phyloP scores from a whole-genome alignment of 1,140 invertebrate genomes.

The Orchesella cincta region DNA sequence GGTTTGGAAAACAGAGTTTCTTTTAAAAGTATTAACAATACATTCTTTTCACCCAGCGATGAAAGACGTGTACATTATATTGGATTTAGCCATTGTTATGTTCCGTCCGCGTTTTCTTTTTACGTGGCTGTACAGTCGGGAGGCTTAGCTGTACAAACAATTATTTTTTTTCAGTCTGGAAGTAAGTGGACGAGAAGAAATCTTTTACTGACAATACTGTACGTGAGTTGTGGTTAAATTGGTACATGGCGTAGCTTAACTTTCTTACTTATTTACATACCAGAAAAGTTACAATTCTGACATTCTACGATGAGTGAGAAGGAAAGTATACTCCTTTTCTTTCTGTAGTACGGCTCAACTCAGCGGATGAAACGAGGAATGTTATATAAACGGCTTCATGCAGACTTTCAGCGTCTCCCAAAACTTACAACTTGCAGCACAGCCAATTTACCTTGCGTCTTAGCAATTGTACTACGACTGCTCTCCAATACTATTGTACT shows the following conservation, averaged over 20 bases:
- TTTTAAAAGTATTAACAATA: no score
- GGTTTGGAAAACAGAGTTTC: no score
- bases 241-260: background rate
- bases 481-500: background rate
- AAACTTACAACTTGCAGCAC: no score
- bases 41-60: no score
- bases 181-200: background rate
- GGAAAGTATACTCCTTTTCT: no score
- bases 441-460: no score
- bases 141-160: background rate
- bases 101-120: background rate
- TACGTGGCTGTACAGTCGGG: background rate
- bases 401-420: no score
- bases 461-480: background rate
- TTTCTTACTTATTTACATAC: conserved; percentile 12
- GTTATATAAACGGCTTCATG: no score
- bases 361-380: no score
- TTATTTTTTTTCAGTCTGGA: background rate
- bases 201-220: background rate
- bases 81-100: no score
- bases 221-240: background rate
- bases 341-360: background rate
- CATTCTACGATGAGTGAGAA: background rate
- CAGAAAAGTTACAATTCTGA: conserved; percentile 10
- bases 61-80: no score